Evolutionary conservation across 2,113 vertebrate genomes (phyloP).

Genomic region (Dendrocopos noguchii): DNA sequence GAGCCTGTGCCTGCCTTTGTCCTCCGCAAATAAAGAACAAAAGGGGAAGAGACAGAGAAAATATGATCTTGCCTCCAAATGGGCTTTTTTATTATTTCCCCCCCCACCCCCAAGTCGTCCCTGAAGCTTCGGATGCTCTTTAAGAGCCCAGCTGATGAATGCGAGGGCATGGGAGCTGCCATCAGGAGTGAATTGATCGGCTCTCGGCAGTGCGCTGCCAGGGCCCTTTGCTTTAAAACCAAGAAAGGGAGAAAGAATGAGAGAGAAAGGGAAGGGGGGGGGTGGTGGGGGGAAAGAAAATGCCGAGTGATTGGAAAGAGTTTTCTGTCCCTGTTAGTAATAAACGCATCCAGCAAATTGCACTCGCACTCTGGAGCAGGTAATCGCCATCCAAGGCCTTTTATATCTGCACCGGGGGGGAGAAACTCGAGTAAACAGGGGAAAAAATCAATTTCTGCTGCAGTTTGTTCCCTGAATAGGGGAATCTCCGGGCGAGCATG

Average conservation of each 20-base stretch:
- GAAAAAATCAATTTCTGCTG: constrained; percentile 47
- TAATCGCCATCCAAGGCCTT: constrained; percentile 41
- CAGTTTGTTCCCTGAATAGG: background rate
- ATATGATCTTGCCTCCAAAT: background rate
- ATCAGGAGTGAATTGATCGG: background rate
- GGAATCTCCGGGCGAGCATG: background rate
- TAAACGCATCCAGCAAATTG: constrained; percentile 34
- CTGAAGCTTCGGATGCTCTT: background rate
- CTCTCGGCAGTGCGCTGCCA: background rate
- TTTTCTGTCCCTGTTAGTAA: constrained; percentile 18
- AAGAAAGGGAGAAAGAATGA: background rate
- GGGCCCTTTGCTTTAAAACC: background rate
- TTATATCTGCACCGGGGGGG: background rate
- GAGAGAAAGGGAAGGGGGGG: background rate
- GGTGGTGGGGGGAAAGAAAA: background rate
- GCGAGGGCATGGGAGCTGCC: background rate
- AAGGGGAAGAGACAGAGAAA: background rate
- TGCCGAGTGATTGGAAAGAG: background rate
- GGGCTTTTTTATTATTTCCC: background rate
- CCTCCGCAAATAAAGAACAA: background rate
- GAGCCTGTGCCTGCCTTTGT: background rate
- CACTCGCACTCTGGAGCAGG: background rate
- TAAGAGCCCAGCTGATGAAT: background rate
- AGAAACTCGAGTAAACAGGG: background rate
- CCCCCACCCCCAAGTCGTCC: background rate